Evolutionary conservation across 2,797 vertebrate species (phyloP), one percentile per base, ranked within the genome.

Genomic region (Crenuchus spilurus): DNA sequence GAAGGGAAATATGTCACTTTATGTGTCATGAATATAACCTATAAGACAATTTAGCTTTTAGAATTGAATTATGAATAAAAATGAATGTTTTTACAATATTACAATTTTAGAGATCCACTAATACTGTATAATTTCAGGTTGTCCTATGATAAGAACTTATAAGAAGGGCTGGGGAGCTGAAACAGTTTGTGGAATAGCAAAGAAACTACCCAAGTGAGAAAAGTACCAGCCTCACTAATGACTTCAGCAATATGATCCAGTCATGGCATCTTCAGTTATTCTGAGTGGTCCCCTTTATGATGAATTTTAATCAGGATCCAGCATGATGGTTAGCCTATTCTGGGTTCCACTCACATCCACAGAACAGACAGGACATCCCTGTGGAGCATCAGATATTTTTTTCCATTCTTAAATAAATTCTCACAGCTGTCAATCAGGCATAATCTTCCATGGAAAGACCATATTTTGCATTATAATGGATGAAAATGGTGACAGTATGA

Each of bases 251-350:
- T 35, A 14, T 18, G n/a, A 4, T n/a, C 18, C 6, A 5, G 9
- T 22, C 16, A 18, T 57, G 54, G 2, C 31, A 4, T 3, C 7
- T 57, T 42, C 6, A n/a, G 20, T 44, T 57, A 33, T 55, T 67
- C 20, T 67, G 55, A 67, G 49, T n/a, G 49, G 28, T 30, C 16
- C 13, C 30, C 6, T 18, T 64, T 10, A 42, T 18, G 6, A 49
- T 76, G 37, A 57, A 70, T 48, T 65, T 70, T 48, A 57, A 58
- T 71, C 22, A 58, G 16, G 24, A 18, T 16, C 57, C 74, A 70
- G 49, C 3, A 18, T 70, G 41, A 58, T 37, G 31, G 54, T 54
- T 35, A 39, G 46, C 48, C n/a, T 54, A 5, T n/a, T 16, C 26
- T 16, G 13, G 16, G 35, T 31, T 46, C 33, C 64, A 62, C n/a